Conservation (phyloP, 2,797 vertebrate species). For the Apogon hyalosoma region DNA sequence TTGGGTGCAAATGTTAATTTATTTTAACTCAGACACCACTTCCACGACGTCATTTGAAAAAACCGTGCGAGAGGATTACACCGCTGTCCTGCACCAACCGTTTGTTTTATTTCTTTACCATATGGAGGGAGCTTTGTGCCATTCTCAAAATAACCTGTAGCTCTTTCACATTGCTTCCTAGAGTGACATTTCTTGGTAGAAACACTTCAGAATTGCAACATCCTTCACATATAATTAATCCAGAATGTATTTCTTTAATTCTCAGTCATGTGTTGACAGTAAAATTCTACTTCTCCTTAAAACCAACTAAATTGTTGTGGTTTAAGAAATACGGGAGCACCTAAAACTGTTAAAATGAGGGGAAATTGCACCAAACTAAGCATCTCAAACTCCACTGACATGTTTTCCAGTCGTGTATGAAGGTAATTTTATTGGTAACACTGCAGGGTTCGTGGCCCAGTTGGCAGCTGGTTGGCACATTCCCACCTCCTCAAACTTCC, state of each 20-base stretch:
- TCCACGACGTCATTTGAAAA: conserved; percentile 43
- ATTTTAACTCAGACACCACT: conserved; percentile 44
- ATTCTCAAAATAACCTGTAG: conserved; percentile 51
- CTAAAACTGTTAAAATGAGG: no score
- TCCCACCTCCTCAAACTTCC: conserved; percentile 13
- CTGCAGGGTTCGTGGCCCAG: conserved; percentile 9
- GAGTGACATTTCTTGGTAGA: conserved; percentile 5
- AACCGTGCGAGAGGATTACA: conserved; percentile 46
- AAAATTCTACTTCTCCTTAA: no score
- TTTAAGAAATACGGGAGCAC: no score
- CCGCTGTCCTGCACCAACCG: conserved; percentile 41
- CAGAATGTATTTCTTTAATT: background rate
- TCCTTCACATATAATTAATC: background rate
- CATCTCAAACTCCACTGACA: background rate
- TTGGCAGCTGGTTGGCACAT: conserved; percentile 25
- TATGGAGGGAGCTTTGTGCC: conserved; percentile 44
- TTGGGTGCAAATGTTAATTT: conserved; percentile 41
- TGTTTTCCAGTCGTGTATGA: background rate
- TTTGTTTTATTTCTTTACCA: conserved; percentile 62
- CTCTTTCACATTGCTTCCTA: conserved; percentile 23
- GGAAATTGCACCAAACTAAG: background rate
- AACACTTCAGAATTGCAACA: conserved; percentile 4
- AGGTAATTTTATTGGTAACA: conserved; percentile 6
- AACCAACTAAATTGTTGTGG: no score
- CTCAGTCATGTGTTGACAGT: no score